Percentiles rank a stretch among this genome's conserved stretches.
phyloP scores from a whole-genome alignment of 1,140 invertebrate genomes.

The Drosophila kohkoa region DNA sequence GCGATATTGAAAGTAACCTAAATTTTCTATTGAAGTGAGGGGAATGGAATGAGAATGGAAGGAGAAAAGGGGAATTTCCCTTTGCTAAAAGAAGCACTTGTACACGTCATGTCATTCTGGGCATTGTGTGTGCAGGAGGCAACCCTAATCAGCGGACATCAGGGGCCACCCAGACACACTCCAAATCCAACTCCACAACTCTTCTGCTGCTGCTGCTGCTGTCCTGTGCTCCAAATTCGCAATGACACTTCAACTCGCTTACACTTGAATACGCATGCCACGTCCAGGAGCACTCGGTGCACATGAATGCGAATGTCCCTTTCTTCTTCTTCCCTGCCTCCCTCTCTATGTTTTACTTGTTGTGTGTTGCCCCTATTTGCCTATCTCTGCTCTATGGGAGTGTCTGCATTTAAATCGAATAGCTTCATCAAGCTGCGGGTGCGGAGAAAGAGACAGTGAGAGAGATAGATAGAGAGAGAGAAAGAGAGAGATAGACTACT shows the following conservation, averaged over 20 bases:
- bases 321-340: background rate
- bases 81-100: conserved; percentile 51
- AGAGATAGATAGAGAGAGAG: background rate
- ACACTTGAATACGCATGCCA: conserved; percentile 78
- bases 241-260: conserved; percentile 80
- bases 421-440: conserved; percentile 66
- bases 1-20: conserved; percentile 63
- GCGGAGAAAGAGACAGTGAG: background rate
- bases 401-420: conserved; percentile 77
- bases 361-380: conserved; percentile 16
- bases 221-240: conserved; percentile 67
- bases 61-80: background rate
- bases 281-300: conserved; percentile 61
- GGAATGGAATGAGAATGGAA: background rate
- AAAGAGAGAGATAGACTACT: background rate
- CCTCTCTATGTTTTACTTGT: background rate
- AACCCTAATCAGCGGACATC: conserved; percentile 75
- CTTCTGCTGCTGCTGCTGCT: too few relatives aligned
- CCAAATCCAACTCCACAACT: conserved; percentile 1
- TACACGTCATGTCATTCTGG: conserved; percentile 76
- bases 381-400: conserved; percentile 8
- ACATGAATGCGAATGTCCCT: conserved; percentile 57
- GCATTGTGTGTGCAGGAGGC: conserved; percentile 54
- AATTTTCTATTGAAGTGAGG: conserved; percentile 55
- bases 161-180: conserved; percentile 22